phyloP scores from a whole-genome alignment of 2,888 invertebrate species.

The Dryomyza anilis region DNA sequence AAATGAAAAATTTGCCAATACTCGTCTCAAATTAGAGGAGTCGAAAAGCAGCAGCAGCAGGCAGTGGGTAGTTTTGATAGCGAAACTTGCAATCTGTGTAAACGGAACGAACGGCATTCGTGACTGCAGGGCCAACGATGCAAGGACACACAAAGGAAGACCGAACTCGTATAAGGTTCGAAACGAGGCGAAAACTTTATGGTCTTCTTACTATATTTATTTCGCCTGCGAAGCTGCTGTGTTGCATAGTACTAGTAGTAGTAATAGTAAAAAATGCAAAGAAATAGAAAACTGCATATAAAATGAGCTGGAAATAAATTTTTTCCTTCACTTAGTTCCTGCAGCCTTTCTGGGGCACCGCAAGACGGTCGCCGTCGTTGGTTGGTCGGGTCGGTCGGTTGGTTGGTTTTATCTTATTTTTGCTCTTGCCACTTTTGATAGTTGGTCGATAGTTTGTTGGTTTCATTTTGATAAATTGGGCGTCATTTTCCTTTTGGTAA shows the following conservation, averaged over 20 bases:
- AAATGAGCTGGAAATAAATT: conserved; percentile 6
- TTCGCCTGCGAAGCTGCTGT: background rate
- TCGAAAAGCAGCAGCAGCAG: too few relatives aligned
- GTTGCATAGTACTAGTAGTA: background rate
- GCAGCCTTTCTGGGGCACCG: background rate
- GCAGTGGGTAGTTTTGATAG: too few relatives aligned
- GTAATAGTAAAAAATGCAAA: background rate
- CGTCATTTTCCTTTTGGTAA: conserved; percentile 1
- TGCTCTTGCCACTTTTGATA: background rate
- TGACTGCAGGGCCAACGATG: too few relatives aligned
- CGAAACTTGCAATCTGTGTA: too few relatives aligned
- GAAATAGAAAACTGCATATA: conserved; percentile 6
- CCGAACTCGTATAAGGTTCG: too few relatives aligned
- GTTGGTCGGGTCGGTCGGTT: background rate
- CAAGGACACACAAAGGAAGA: too few relatives aligned
- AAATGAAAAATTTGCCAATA: too few relatives aligned
- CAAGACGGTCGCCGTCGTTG: too few relatives aligned
- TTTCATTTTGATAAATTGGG: background rate
- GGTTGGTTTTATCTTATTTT: background rate
- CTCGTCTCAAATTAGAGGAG: too few relatives aligned
- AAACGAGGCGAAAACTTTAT: too few relatives aligned
- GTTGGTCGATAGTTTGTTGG: conserved; percentile 1
- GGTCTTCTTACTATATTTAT: background rate
- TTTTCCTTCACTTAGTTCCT: background rate
- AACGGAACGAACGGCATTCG: too few relatives aligned